These are phyloP conservation scores for Phalacrocorax aristotelis DNA, from an alignment of 2,113 vertebrate genomes.

Conservation along the genomic window DNA sequence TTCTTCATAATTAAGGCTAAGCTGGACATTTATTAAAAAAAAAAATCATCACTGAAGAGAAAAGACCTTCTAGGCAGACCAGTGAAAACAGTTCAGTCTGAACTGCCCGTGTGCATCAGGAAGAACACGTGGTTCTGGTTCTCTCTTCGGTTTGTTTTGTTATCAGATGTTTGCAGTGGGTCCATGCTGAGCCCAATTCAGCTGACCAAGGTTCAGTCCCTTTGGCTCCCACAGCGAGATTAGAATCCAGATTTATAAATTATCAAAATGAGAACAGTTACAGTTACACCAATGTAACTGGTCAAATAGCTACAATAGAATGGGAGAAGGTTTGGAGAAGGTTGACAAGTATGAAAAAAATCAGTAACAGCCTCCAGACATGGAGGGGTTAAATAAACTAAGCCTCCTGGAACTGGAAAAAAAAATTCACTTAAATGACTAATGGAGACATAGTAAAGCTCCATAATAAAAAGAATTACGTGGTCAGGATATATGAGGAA, in stretches of 20 bases:
- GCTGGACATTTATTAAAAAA: not conserved
- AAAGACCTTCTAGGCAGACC: not conserved
- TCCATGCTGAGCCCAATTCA: not conserved
- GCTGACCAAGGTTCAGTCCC: not conserved
- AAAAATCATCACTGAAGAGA: not conserved
- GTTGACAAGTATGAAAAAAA: not conserved
- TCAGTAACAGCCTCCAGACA: not conserved
- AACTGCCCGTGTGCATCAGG: not conserved
- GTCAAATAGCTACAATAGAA: not conserved
- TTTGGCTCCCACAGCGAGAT: not conserved
- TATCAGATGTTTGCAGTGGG: not conserved
- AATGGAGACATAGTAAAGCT: not conserved
- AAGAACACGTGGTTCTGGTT: not conserved
- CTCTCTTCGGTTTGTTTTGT: not conserved
- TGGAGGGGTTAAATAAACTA: not conserved
- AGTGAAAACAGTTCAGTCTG: not conserved
- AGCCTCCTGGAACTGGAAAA: not conserved
- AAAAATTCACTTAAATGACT: not conserved
- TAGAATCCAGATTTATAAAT: not conserved
- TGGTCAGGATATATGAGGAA: not conserved
- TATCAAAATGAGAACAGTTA: not conserved
- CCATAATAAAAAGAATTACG: not conserved
- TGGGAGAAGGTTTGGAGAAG: not conserved
- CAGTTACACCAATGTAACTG: not conserved
- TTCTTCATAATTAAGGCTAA: not conserved